Base-by-base conservation (phyloP, 1,140 invertebrate species). In the Nomia melanderi region DNA sequence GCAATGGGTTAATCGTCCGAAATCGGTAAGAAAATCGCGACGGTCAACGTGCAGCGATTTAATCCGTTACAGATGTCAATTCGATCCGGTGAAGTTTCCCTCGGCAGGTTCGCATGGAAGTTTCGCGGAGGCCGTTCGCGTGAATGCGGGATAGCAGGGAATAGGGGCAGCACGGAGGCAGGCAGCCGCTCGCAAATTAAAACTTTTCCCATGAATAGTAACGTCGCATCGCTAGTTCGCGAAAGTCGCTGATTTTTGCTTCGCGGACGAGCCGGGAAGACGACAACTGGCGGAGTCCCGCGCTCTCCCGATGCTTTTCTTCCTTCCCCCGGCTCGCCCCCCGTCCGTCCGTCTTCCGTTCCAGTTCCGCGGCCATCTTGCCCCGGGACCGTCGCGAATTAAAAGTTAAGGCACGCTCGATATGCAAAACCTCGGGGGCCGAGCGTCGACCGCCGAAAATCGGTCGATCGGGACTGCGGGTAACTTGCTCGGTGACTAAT, bases 131-230 rank as follows among this genome's bases (percentile, higher is more conserved):
- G 31, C 47, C n/a, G 25, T 31, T 50, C 74, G 62, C 75, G 33
- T 17, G 59, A 41, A 63, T 50, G 44, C 60, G 20, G 25, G 36
- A 44, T 44, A 44, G 3, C 41, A 39, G 41, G 12, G 14, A 44
- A 17, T 6, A 1, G 7, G 47, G 47, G 7, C 5, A 20, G 20
- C 56, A 39, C n/a, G 25, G 62, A 47, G 25, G 41, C 36, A 36
- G 53, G 59, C 59, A 25, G 53, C 63, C 66, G 44, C 69, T 72
- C 54, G 79, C 78, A 82, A 83, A 88, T 88, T 87, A 86, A 88
- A 88, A 88, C 72, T 87, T 88, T 88, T 88, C 76, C 75, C 75
- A 88, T 88, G 83, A 87, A 88, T 88, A 87, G 74, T 84, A 85
- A 85, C 56, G 54, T 69, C 59, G 44, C 74, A 23, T 75, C 25